Evolutionary conservation across 2,113 vertebrate species (phyloP).

Genomic region (Oncorhynchus kisutch): DNA sequence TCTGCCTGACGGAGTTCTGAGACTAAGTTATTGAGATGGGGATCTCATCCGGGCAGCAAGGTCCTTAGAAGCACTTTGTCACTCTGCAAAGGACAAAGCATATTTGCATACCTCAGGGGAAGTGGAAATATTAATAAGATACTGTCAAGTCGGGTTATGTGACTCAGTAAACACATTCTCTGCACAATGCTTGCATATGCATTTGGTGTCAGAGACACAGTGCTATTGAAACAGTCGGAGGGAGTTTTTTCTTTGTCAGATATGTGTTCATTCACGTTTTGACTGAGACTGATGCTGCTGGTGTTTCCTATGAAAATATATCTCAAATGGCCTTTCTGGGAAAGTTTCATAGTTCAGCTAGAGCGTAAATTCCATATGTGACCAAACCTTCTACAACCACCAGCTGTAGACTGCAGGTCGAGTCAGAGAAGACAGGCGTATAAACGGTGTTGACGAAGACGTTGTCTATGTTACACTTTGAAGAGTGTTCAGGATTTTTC

Average conservation of each 20-base stretch:
- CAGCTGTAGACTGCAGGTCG: background rate
- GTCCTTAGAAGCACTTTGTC: slow-evolving; percentile 49
- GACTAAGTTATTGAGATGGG: slow-evolving; percentile 47
- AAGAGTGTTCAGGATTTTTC: background rate
- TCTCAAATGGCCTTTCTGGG: background rate
- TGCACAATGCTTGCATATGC: slow-evolving; percentile 27
- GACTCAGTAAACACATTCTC: slow-evolving; percentile 54
- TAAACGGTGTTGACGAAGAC: background rate
- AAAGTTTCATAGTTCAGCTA: background rate
- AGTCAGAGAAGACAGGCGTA: background rate
- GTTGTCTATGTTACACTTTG: background rate
- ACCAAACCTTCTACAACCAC: too few species aligned
- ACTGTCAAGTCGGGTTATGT: slow-evolving; percentile 54
- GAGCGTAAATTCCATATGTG: background rate
- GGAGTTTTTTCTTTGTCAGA: background rate
- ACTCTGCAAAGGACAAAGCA: slow-evolving; percentile 50
- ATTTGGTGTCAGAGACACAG: slow-evolving; percentile 16
- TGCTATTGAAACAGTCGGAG: background rate
- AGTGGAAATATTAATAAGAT: slow-evolving; percentile 62
- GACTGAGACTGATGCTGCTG: background rate
- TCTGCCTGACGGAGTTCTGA: slow-evolving; percentile 14
- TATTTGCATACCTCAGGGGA: slow-evolving; percentile 61
- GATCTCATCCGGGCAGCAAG: slow-evolving; percentile 32
- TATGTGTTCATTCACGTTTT: background rate
- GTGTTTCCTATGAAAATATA: background rate